Percentiles rank a stretch among this genome's conserved stretches.
These are phyloP conservation scores for Hemichromis elongatus DNA, from an alignment of 2,113 vertebrate genomes.

Conservation along the genomic window DNA sequence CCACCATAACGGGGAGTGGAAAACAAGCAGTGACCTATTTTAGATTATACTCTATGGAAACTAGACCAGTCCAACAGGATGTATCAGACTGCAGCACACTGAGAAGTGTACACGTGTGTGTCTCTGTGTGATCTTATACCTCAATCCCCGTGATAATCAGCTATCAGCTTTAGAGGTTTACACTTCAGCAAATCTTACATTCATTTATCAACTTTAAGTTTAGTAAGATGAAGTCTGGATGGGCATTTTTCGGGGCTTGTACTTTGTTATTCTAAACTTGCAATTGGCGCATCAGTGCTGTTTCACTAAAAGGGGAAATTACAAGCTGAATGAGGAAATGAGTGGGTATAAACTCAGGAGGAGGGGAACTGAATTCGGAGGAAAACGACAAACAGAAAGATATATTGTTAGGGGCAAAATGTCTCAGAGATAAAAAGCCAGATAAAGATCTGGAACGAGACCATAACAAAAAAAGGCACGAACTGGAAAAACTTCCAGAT, in stretches of 20 bases:
- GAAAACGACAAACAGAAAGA: background rate
- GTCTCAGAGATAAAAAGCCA: background rate
- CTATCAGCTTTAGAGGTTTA: background rate
- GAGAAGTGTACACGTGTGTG: background rate
- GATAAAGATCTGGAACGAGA: background rate
- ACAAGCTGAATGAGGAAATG: constrained; percentile 37
- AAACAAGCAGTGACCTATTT: constrained; percentile 55
- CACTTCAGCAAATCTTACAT: background rate
- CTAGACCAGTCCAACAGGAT: constrained; percentile 11
- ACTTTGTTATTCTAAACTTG: background rate
- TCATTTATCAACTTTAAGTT: background rate
- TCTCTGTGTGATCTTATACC: background rate
- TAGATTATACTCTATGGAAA: constrained; percentile 25
- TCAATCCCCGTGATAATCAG: background rate
- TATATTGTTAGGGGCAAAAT: background rate
- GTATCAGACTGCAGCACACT: background rate
- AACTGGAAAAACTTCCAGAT: background rate
- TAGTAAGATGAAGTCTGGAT: background rate
- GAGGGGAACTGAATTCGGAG: background rate
- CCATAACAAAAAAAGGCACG: background rate
- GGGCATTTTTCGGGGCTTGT: background rate
- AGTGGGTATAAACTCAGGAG: background rate
- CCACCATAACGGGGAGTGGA: constrained; percentile 12
- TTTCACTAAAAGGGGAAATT: constrained; percentile 26
- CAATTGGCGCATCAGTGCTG: background rate